Evolutionary conservation across 1,140 invertebrate genomes (phyloP).

Genomic region (Drosophila bipectinata): DNA sequence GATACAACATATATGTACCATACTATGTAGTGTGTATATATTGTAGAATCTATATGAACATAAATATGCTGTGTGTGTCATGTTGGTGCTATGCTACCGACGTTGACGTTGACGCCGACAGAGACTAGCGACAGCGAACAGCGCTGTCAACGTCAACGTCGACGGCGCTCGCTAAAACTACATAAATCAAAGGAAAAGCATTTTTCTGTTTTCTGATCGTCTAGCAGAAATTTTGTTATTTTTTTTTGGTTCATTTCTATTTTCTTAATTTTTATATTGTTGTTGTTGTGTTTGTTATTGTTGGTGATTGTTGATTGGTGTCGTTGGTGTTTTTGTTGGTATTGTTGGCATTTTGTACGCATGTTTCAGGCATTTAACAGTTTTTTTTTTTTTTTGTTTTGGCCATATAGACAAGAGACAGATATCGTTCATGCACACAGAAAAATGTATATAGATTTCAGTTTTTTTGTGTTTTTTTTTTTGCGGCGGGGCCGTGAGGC

Average conservation of each 20-base stretch:
- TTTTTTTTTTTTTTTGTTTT: constrained; percentile 52
- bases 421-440: constrained; percentile 55
- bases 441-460: constrained; percentile 15
- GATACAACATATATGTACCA: constrained; percentile 1
- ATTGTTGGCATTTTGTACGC: constrained; percentile 66
- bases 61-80: constrained; percentile 42
- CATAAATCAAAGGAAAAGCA: constrained; percentile 76
- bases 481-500: constrained; percentile 59
- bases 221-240: constrained; percentile 29
- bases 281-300: constrained; percentile 37
- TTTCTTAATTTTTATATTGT: constrained; percentile 21
- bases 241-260: constrained; percentile 28
- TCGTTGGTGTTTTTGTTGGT: constrained; percentile 42
- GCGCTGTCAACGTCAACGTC: constrained; percentile 4
- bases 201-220: constrained; percentile 63
- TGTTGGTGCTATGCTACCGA: constrained; percentile 27
- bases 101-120: constrained; percentile 14
- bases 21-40: constrained; percentile 12
- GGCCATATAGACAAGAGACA: constrained; percentile 63
- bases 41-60: constrained; percentile 17
- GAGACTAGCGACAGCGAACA: constrained; percentile 1
- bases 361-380: constrained; percentile 77
- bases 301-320: constrained; percentile 53
- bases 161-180: constrained; percentile 66
- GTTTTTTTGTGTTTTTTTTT: constrained; percentile 4